A percentile compares a stretch with the other conserved stretches of the same genome.
Evolutionary conservation across 2,888 invertebrate species (phyloP).

Genomic region (Silvanus unidentatus): DNA sequence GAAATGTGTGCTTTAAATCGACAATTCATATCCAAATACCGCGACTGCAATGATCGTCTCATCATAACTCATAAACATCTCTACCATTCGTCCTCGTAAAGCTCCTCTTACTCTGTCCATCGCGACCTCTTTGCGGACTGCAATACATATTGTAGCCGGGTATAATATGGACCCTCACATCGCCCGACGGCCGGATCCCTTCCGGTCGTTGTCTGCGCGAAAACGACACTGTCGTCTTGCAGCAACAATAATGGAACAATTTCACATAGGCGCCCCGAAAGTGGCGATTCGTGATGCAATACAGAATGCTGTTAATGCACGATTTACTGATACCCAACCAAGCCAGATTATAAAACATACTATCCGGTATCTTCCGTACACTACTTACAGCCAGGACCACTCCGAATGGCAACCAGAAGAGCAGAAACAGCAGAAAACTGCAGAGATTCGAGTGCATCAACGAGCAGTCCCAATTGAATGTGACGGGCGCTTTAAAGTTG

Average conservation of each 20-base stretch:
- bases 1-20: too few relatives aligned
- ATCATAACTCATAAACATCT: constrained; percentile 54
- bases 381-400: constrained; percentile 54
- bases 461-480: constrained; percentile 58
- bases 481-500: constrained; percentile 58
- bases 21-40: too few relatives aligned
- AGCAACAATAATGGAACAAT: constrained; percentile 74
- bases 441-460: constrained; percentile 59
- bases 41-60: constrained; percentile 43
- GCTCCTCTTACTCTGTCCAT: constrained; percentile 39
- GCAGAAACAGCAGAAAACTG: constrained; percentile 57
- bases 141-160: constrained; percentile 63
- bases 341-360: constrained; percentile 59
- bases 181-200: constrained; percentile 49
- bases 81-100: constrained; percentile 47
- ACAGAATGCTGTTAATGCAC: constrained; percentile 60
- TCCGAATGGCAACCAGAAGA: constrained; percentile 66
- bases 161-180: constrained; percentile 71
- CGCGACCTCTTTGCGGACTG: constrained; percentile 51
- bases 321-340: constrained; percentile 68
- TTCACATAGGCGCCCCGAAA: constrained; percentile 67
- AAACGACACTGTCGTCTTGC: constrained; percentile 67
- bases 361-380: constrained; percentile 47
- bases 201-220: constrained; percentile 54
- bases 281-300: constrained; percentile 58